Evolutionary conservation across 2,797 vertebrate species (phyloP).

Genomic region (Leptatherina wallacei): DNA sequence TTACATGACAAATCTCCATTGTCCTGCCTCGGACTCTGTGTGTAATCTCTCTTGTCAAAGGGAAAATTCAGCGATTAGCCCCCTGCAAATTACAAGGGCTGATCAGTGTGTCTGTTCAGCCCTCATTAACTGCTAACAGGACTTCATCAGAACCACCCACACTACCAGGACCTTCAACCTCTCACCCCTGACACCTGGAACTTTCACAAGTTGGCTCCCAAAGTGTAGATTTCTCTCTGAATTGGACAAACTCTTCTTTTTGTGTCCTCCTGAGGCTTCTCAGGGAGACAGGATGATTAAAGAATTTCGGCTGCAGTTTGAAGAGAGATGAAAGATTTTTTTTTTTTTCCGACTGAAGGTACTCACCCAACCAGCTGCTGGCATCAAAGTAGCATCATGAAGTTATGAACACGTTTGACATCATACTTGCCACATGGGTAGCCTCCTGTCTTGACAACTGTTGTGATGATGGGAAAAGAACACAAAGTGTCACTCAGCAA

Average conservation of each 20-base stretch:
- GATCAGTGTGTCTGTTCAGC: conserved; percentile 78
- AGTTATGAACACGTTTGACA: conserved; percentile 27
- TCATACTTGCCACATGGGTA: conserved; percentile 17
- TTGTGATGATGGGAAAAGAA: conserved; percentile 11
- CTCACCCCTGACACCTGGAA: conserved; percentile 79
- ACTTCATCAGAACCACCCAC: conserved; percentile 80
- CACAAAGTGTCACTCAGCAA: conserved; percentile 62
- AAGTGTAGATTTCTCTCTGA: conserved; percentile 38
- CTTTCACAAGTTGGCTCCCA: conserved; percentile 59
- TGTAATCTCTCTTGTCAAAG: conserved; percentile 82
- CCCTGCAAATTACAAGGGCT: conserved; percentile 79
- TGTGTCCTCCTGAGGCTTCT: conserved; percentile 38
- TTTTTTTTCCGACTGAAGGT: background rate
- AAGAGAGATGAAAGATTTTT: conserved; percentile 49
- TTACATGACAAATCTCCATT: conserved; percentile 80
- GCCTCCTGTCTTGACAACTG: conserved; percentile 6
- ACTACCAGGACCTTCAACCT: conserved; percentile 79
- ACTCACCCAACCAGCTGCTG: background rate
- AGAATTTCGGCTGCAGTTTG: conserved; percentile 16
- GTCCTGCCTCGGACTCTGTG: conserved; percentile 63
- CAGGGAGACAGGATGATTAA: conserved; percentile 37
- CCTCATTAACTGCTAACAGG: conserved; percentile 80
- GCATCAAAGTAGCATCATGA: conserved; percentile 38
- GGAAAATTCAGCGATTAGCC: conserved; percentile 82
- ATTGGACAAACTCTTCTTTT: conserved; percentile 51